Percentiles rank a stretch among this genome's conserved stretches.
These are phyloP conservation scores for Chaetura pelagica DNA, from an alignment of 2,113 vertebrate species.

Conservation along the genomic window DNA sequence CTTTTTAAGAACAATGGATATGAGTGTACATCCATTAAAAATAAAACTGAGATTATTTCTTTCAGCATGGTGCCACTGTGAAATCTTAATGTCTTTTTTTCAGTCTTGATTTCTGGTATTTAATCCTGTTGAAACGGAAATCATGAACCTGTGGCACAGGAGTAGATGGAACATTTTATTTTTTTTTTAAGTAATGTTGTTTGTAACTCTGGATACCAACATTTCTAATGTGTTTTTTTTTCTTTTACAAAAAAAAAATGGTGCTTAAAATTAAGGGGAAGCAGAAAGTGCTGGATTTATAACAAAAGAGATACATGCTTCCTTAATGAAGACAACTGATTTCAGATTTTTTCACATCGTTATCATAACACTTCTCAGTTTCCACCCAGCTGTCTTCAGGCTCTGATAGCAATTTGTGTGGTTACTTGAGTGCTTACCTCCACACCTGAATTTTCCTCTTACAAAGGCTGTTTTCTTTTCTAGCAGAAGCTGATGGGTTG, in stretches of 20 bases:
- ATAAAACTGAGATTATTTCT: background rate
- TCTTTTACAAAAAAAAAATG: background rate
- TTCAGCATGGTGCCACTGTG: accelerated
- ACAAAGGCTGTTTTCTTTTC: background rate
- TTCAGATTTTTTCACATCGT: background rate
- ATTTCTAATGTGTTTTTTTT: background rate
- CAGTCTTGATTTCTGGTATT: background rate
- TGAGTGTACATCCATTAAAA: background rate
- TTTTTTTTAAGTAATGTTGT: background rate
- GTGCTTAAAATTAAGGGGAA: background rate
- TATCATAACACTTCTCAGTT: background rate
- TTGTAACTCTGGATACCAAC: background rate
- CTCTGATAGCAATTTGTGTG: background rate
- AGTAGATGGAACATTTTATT: background rate
- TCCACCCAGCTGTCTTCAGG: background rate
- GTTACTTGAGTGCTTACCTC: background rate
- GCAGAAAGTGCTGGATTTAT: background rate
- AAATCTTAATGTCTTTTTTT: background rate
- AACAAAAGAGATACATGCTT: background rate
- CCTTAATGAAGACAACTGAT: background rate
- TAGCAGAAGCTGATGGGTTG: background rate
- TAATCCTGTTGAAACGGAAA: background rate
- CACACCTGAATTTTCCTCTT: background rate
- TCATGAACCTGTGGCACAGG: background rate
- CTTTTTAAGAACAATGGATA: background rate